Evolutionary conservation across 1,140 invertebrate genomes (phyloP), one percentile per base, ranked within the genome.

Genomic region (Temnothorax nylanderi): DNA sequence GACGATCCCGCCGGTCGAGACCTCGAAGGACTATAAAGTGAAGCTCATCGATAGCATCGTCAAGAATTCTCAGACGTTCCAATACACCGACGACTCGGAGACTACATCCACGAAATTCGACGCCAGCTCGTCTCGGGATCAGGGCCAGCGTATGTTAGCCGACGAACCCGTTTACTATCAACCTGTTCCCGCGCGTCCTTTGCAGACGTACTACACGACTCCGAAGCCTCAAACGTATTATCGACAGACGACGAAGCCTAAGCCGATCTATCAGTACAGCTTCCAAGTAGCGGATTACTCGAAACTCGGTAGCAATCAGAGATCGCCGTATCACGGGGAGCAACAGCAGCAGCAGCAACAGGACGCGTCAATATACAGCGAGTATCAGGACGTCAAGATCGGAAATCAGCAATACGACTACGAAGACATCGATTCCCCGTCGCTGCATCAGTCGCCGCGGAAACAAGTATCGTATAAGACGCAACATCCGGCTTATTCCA

Each of bases 201-300:
- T 96, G 1, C 96, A 95, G 72, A 67, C 93, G 8, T 95, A 95
- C 75, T 94, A 85, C 18, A 93, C 92, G 85, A 90, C 94, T 88
- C 89, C 94, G 89, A 91, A 91, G 71, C 91, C 92, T 65, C 91
- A 87, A 49, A 85, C 67, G 0, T 94, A 90, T 47, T 92, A 92
- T 49, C 89, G 91, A 26, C 88, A 91, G 3, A 91, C 89, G 2
- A 51, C 67, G 47, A 95, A 95, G 82, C 89, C 96, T 3, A 96
- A 96, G 91, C 95, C 96, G 1, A 95, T 96, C 8, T 97, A 96
- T 89, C 96, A 96, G 86, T 96, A 96, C 89, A 96, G 96, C 87
- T 96, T 96, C 86, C 95, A 96, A 85, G 94, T 96, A 0, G 95
- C 94, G 0, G 95, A 96, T 85, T 96, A 96, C 82, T 90, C 91